These are phyloP conservation scores for Phania funesta DNA, from an alignment of 2,888 invertebrate species.

Conservation along the genomic window DNA sequence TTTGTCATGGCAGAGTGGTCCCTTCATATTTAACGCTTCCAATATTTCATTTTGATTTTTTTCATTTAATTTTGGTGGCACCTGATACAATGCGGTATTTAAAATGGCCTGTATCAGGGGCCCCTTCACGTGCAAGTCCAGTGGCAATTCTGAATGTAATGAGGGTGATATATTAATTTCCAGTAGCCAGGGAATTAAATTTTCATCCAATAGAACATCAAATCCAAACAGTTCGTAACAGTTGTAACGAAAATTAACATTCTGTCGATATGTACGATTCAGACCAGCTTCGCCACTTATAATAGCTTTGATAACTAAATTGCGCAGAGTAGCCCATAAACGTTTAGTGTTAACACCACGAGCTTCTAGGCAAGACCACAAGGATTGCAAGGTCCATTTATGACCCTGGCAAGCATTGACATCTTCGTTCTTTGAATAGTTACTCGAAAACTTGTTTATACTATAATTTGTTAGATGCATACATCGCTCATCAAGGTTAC, in stretches of 20 bases:
- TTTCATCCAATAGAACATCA: slow-evolving; percentile 95
- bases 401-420: slow-evolving; percentile 95
- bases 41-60: slow-evolving; percentile 78
- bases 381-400: slow-evolving; percentile 89
- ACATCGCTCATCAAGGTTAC: slow-evolving; percentile 90
- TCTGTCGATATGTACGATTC: slow-evolving; percentile 86
- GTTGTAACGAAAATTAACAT: slow-evolving; percentile 90
- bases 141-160: slow-evolving; percentile 91
- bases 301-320: slow-evolving; percentile 95
- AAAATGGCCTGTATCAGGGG: slow-evolving; percentile 94
- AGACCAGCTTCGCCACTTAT: slow-evolving; percentile 92
- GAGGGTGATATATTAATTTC: slow-evolving; percentile 97
- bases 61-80: slow-evolving; percentile 78
- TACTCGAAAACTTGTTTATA: slow-evolving; percentile 92
- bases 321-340: slow-evolving; percentile 92
- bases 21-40: slow-evolving; percentile 76
- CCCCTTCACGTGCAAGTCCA: slow-evolving; percentile 96
- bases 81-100: slow-evolving; percentile 94
- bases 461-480: slow-evolving; percentile 97
- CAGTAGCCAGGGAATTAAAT: slow-evolving; percentile 95
- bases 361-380: slow-evolving; percentile 84
- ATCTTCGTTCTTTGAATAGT: slow-evolving; percentile 94
- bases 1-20: slow-evolving; percentile 84
- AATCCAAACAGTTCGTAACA: slow-evolving; percentile 98
- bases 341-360: slow-evolving; percentile 88